Evolutionary conservation across 2,113 vertebrate genomes (phyloP), one percentile per base, ranked within the genome.

Genomic region (Excalfactoria chinensis): DNA sequence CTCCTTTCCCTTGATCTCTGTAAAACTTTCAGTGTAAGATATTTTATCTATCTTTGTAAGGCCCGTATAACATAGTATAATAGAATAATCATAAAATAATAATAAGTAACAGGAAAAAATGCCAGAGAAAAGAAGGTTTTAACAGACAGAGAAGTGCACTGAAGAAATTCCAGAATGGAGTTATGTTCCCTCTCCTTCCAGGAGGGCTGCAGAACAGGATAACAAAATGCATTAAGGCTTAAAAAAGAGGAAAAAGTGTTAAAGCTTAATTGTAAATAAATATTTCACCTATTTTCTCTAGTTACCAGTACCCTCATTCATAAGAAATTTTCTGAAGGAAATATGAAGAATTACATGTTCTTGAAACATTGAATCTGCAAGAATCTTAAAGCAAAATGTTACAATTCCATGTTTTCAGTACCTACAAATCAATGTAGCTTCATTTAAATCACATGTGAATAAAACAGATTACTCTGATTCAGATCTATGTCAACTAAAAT

Each of bases 11-110:
- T 9, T 22, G 48, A 6, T 5, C 19, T 64, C 43, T 32, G 25
- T 3, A 75, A 26, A 46, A 51, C 11, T 56, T 80, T 14, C 7
- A 59, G n/a, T 88, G 86, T 37, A 13, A 77, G 13, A 63, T 26
- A 3, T 7, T 46, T 81, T 63, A 58, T 25, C 1, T 0, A 70
- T 20, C 3, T 2, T 41, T 34, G 10, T 7, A 74, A 34, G 7
- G 9, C 16, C 21, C 58, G 13, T 1, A 72, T 1, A 88, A 23
- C 5, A 73, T 7, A 67, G 28, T 11, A 51, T 20, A 83, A 34
- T 1, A 71, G 16, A 81, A 40, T 18, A 68, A 48, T 23, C 55
- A 82, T 8, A 53, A 68, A 84, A 66, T 17, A 32, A 84, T 19
- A 63, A 83, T 16, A 63, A 80, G 22, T 1, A 64, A 68, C 6